Evolutionary conservation across 2,888 invertebrate species (phyloP), one percentile per base, ranked within the genome.

Genomic region (Spialia ferax): DNA sequence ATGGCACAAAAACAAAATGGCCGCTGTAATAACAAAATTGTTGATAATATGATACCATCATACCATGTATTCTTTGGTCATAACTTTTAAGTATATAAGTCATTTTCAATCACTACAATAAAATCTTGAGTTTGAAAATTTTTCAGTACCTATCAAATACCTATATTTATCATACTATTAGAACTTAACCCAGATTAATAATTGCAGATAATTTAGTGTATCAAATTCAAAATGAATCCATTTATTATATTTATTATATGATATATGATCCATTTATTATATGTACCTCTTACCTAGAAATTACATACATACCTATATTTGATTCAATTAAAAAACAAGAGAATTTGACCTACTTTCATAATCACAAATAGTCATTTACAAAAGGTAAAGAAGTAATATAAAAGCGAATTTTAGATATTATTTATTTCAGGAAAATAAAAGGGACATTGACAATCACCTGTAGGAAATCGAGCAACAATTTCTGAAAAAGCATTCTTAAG

Each of bases 351-450:
- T 50, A 50, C 20, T 50, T 20, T 20, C 20, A 11, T n/a, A 20
- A 20, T 22, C 20, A 20, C 22, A 50, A 20, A 15, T 50, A 3
- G 22, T 20, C n/a, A 50, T 22, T 50, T 50, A 3, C 1, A 1
- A 42, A 45, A 59, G 59, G 55, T 26, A 6, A 18, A 13, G n/a
- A 56, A 64, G 48, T 35, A 65, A 65, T n/a, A 59, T 59, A 38
- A 65, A 59, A 29, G 26, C 26, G 11, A 54, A 38, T 60, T 66
- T 66, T 35, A 57, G 52, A 54, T 66, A 66, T 65, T 26, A 65
- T 65, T 66, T 66, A 66, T 66, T 66, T 66, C 59, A 59, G 65
- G 65, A 66, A 66, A 66, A 60, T 66, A 66, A 65, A 66, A 38
- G 65, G 52, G 65, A 66, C 59, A 60, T 66, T 60, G 65, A 66